Base-by-base conservation (phyloP, 2,797 vertebrate species). In the Betta splendens region DNA sequence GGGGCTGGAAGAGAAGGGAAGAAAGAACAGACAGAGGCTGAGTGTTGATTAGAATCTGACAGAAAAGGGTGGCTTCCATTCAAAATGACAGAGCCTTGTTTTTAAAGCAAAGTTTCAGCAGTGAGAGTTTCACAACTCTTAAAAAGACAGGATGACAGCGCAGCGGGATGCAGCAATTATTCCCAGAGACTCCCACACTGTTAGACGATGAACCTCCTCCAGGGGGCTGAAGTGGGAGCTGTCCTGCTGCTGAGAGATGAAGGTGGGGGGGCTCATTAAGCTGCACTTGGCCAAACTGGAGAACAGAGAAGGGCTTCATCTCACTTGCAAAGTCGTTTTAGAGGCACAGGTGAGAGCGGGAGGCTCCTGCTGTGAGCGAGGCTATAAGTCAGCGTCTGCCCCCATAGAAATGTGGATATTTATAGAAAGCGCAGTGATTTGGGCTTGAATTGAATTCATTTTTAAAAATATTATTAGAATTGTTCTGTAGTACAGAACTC, bases 1-100 rank as follows among this genome's bases (percentile, higher is more conserved):
- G 94, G 20, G 94, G 91, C 97, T 99, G 69, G 6, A 84, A 48
- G 68, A 3, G 69, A 67, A 28, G n/a, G 25, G 11, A 42, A 28
- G 25, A 35, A 46, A 15, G 10, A n/a, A n/a, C n/a, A 4, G 13
- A 11, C 4, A 51, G 17, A 49, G 31, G 12, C 3, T 13, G 10
- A 4, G 26, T 8, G 52, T 28, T 43, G 3, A 64, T 45, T 40
- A 6, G 2, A 39, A 53, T 11, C 25, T n/a, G n/a, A 53, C 25
- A 43, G 7, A 33, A 13, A 45, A 25, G 42, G 37, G 23, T 3
- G 13, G 32, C 33, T 33, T 5, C 1, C n/a, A n/a, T n/a, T n/a
- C n/a, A n/a, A n/a, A n/a, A n/a, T n/a, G n/a, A n/a, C n/a, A n/a
- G n/a, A n/a, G n/a, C 9, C 11, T 47, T 35, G n/a, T 18, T 64